phyloP scores from a whole-genome alignment of 23 tunicate species.

The Trididemnum clinides region DNA sequence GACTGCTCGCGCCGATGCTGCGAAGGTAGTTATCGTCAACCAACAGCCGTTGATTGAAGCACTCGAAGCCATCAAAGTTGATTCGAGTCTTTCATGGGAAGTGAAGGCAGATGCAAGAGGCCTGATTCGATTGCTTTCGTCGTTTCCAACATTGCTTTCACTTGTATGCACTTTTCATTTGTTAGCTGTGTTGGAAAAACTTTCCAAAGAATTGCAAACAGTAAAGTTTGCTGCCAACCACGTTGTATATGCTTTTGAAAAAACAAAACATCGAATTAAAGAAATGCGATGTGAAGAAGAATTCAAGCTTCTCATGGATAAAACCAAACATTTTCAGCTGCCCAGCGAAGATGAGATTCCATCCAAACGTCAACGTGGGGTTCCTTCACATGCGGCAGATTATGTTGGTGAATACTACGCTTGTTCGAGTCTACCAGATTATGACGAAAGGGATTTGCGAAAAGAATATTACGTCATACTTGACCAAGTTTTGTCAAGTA shows the following conservation, averaged over 20 bases:
- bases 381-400: constrained; percentile 25
- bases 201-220: constrained; percentile 30
- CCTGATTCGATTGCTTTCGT: constrained; percentile 29
- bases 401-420: constrained; percentile 25
- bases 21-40: constrained; percentile 22
- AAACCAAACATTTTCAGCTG: constrained; percentile 26
- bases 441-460: constrained; percentile 30
- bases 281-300: constrained; percentile 24
- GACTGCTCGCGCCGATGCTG: constrained; percentile 32
- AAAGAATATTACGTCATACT: constrained; percentile 26
- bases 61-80: constrained; percentile 22
- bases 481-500: constrained; percentile 21
- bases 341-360: constrained; percentile 24
- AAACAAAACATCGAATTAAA: constrained; percentile 24
- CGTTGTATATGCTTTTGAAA: constrained; percentile 26
- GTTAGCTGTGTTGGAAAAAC: constrained; percentile 31
- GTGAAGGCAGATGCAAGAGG: constrained; percentile 32
- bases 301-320: constrained; percentile 29
- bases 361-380: constrained; percentile 22
- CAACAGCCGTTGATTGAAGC: constrained; percentile 29
- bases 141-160: constrained; percentile 33
- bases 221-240: constrained; percentile 27
- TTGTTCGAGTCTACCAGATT: constrained; percentile 28
- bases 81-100: constrained; percentile 32
- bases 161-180: constrained; percentile 24